These are phyloP conservation scores for Pachycephala philippinensis DNA, from an alignment of 2,113 vertebrate genomes.

Conservation along the genomic window DNA sequence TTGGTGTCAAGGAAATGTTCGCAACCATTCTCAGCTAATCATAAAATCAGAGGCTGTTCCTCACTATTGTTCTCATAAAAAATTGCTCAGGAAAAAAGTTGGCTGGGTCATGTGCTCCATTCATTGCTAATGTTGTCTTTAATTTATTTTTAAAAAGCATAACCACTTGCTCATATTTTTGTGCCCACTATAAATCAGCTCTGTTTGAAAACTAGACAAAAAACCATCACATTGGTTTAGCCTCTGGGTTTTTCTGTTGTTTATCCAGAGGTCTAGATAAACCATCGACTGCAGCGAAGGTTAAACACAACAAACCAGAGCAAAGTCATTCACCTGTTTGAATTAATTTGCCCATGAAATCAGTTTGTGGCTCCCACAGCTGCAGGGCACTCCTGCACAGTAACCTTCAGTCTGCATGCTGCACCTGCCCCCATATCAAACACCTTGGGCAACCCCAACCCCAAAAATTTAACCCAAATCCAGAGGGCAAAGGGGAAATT, in stretches of 20 bases:
- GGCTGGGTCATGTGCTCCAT: background rate
- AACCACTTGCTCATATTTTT: background rate
- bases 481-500: background rate
- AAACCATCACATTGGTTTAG: background rate
- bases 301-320: slow-evolving; percentile 29
- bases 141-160: slow-evolving; percentile 4
- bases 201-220: slow-evolving; percentile 38
- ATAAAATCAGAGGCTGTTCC: background rate
- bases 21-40: background rate
- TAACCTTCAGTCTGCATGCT: background rate
- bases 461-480: background rate
- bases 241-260: slow-evolving; percentile 16
- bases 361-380: background rate
- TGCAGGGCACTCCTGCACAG: background rate
- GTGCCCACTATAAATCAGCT: background rate
- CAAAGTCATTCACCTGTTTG: slow-evolving; percentile 23
- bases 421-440: background rate
- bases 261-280: slow-evolving; percentile 41
- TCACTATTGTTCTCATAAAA: background rate
- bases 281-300: background rate
- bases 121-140: background rate
- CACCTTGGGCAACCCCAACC: background rate
- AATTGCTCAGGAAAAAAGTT: background rate
- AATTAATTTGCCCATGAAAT: slow-evolving; percentile 5
- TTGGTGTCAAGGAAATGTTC: background rate